These are phyloP conservation scores for Gallinago solitaria DNA, from an alignment of 2,797 vertebrate genomes.

Conservation along the genomic window DNA sequence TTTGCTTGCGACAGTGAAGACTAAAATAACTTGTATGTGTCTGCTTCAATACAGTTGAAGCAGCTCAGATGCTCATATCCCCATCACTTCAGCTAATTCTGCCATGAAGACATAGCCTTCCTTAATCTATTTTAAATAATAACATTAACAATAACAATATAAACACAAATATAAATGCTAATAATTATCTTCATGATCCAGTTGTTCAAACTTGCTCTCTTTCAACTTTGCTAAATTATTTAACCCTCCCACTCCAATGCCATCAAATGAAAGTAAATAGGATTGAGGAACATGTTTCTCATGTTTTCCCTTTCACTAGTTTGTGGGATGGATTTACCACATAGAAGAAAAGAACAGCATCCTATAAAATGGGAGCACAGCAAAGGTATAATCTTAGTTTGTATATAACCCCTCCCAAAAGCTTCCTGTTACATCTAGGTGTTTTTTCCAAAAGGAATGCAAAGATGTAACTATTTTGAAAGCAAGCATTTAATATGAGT, in stretches of 20 bases:
- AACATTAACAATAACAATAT: neutral
- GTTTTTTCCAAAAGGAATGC: neutral
- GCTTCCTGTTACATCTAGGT: fast-evolving
- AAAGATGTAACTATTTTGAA: neutral
- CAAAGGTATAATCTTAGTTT: neutral
- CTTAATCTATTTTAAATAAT: neutral
- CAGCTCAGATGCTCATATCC: neutral
- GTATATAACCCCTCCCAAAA: neutral
- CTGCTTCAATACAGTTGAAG: neutral
- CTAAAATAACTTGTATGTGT: neutral
- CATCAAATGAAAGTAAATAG: neutral
- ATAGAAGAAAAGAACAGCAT: neutral
- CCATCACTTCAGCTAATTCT: neutral
- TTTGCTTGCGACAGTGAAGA: neutral
- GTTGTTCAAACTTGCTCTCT: neutral
- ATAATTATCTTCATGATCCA: neutral
- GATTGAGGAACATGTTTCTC: neutral
- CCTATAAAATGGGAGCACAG: neutral
- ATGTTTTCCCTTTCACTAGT: neutral
- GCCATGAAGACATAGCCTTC: neutral
- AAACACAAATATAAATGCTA: neutral
- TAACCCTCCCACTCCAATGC: neutral
- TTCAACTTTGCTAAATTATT: neutral
- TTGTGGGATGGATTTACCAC: neutral
- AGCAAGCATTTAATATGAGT: neutral